Conservation (phyloP, 2,888 invertebrate species). For the Entomobrya multifasciata region DNA sequence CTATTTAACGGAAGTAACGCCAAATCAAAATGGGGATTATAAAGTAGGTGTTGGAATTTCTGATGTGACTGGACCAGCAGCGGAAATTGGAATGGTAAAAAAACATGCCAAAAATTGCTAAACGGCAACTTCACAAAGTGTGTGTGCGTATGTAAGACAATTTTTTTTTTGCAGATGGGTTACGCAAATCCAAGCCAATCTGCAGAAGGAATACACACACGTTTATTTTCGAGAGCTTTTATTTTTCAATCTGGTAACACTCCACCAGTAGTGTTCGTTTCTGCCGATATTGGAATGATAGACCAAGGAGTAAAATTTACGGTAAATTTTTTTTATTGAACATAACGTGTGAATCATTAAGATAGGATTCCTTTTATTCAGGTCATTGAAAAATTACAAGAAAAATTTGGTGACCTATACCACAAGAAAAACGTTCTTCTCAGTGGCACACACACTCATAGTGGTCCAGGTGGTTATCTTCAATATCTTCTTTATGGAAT, state of each 20-base stretch:
- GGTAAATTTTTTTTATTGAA: too few relatives aligned
- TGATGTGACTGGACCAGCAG: conserved; percentile 95
- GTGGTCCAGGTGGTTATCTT: conserved; percentile 93
- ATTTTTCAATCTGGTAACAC: conserved; percentile 85
- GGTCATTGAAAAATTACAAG: conserved; percentile 88
- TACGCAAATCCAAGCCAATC: conserved; percentile 93
- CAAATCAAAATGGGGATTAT: conserved; percentile 76
- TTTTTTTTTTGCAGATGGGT: conserved; percentile 87
- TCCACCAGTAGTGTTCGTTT: conserved; percentile 89
- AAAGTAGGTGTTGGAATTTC: conserved; percentile 91
- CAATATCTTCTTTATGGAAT: conserved; percentile 90
- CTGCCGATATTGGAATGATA: conserved; percentile 94
- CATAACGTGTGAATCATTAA: not conserved
- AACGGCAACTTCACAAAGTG: too few relatives aligned
- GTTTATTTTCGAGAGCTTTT: conserved; percentile 93
- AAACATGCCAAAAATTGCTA: too few relatives aligned
- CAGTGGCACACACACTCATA: conserved; percentile 92
- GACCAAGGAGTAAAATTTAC: conserved; percentile 89
- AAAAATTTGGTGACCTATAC: conserved; percentile 87
- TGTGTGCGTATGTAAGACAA: too few relatives aligned
- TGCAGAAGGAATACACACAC: conserved; percentile 91
- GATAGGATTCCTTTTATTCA: too few relatives aligned
- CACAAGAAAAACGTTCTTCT: conserved; percentile 91
- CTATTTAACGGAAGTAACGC: not conserved
- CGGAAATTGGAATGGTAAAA: conserved; percentile 92